phyloP scores from a whole-genome alignment of 1,140 invertebrate species.

The Drosophila watanabei region DNA sequence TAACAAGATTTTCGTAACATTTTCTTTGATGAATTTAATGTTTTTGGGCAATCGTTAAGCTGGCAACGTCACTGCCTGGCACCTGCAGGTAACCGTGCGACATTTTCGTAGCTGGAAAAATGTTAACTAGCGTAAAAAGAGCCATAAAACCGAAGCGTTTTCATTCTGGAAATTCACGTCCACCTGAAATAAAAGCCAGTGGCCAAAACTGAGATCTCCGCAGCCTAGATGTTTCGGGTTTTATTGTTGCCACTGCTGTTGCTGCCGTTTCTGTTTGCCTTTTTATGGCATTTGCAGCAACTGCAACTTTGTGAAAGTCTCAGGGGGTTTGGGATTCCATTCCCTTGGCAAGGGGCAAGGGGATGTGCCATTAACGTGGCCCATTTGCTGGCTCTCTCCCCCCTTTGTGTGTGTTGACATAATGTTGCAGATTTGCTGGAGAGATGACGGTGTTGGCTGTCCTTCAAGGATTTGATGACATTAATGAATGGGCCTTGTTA shows the following conservation, averaged over 20 bases:
- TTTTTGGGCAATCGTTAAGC: constrained; percentile 11
- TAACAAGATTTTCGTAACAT: background rate
- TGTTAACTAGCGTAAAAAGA: constrained; percentile 61
- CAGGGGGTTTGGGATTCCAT: constrained; percentile 1
- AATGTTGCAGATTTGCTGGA: constrained; percentile 67
- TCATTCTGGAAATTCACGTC: constrained; percentile 52
- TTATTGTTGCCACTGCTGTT: constrained; percentile 49
- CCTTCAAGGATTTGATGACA: constrained; percentile 69
- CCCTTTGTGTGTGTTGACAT: constrained; percentile 59
- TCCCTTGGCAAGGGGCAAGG: background rate
- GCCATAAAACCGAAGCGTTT: constrained; percentile 54
- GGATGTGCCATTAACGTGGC: constrained; percentile 59
- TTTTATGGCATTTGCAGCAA: constrained; percentile 74
- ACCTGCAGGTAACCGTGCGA: constrained; percentile 44
- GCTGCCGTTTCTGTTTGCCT: constrained; percentile 50
- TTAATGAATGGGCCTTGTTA: constrained; percentile 77
- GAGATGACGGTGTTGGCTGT: constrained; percentile 47
- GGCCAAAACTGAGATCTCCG: constrained; percentile 20
- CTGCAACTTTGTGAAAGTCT: constrained; percentile 60
- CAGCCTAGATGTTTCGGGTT: constrained; percentile 41
- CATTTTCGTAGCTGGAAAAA: constrained; percentile 60
- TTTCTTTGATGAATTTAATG: constrained; percentile 10
- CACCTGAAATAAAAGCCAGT: constrained; percentile 25
- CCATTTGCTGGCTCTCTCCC: constrained; percentile 38
- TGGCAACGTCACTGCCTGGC: constrained; percentile 43